A percentile compares a stretch with the other conserved stretches of the same genome.
Evolutionary conservation across 2,888 invertebrate species (phyloP).

Genomic region (Aleiodes testaceus): DNA sequence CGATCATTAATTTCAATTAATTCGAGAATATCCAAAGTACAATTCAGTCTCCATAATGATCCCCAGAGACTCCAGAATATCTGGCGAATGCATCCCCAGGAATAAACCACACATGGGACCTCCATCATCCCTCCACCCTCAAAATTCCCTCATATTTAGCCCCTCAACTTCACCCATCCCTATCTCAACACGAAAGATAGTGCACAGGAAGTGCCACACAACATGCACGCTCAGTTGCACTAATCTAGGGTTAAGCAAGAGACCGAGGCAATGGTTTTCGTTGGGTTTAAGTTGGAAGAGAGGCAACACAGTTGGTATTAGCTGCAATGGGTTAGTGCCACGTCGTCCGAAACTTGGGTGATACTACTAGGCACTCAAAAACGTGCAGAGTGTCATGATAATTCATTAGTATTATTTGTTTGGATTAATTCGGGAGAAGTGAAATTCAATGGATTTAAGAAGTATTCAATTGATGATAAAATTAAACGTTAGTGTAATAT

Average conservation of each 20-base stretch:
- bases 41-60: conserved; percentile 5
- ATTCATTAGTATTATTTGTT: not conserved
- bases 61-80: conserved; percentile 9
- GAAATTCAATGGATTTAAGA: not conserved
- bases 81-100: conserved; percentile 7
- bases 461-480: conserved; percentile 26
- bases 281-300: conserved; percentile 62
- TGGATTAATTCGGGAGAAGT: not conserved
- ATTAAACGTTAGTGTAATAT: conserved; percentile 12
- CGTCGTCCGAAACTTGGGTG: conserved; percentile 53
- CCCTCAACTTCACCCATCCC: not conserved
- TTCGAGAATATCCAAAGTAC: conserved; percentile 3
- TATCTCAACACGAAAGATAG: conserved; percentile 21
- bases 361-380: conserved; percentile 43
- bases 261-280: conserved; percentile 49
- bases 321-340: conserved; percentile 58
- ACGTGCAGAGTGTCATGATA: not conserved
- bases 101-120: conserved; percentile 26
- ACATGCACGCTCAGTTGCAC: conserved; percentile 58
- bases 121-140: conserved; percentile 5
- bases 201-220: conserved; percentile 13
- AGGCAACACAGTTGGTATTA: conserved; percentile 58
- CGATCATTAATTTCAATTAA: too few species aligned
- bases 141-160: not conserved
- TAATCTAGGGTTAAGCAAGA: conserved; percentile 66